Percentiles rank a stretch among this genome's conserved stretches.
phyloP scores from a whole-genome alignment of 2,113 vertebrate genomes.

The Lota lota region DNA sequence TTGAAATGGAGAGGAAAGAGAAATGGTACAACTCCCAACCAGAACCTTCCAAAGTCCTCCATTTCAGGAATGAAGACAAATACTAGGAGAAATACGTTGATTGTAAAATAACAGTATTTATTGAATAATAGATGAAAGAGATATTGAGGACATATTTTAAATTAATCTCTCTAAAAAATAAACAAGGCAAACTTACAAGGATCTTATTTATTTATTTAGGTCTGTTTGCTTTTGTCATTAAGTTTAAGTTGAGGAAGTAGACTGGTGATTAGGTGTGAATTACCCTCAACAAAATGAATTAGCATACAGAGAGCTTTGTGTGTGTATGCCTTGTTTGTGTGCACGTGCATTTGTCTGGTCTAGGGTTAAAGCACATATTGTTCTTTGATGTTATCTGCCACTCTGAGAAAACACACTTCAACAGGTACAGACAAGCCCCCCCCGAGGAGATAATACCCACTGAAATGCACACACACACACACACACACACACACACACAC shows the following conservation, averaged over 20 bases:
- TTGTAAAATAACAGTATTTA: too few species aligned
- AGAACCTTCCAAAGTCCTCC: too few species aligned
- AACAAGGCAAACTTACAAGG: neutral
- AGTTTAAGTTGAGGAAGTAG: conserved; percentile 1
- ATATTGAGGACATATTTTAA: too few species aligned
- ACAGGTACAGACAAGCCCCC: conserved; percentile 32
- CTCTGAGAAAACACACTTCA: conserved; percentile 22
- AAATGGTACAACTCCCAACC: too few species aligned
- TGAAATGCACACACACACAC: conserved; percentile 4
- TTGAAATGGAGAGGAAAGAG: conserved; percentile 11
- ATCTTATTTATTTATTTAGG: neutral
- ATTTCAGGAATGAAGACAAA: too few species aligned
- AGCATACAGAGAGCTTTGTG: conserved; percentile 10
- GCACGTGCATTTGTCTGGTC: conserved; percentile 17
- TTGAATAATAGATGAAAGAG: too few species aligned
- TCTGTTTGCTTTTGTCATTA: neutral
- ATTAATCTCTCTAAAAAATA: too few species aligned
- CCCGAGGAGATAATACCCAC: conserved; percentile 25
- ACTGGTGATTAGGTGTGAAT: conserved; percentile 1
- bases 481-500: neutral
- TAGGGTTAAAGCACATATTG: conserved; percentile 29
- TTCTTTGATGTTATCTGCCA: conserved; percentile 50
- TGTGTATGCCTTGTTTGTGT: conserved; percentile 20
- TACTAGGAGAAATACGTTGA: too few species aligned
- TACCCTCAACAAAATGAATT: conserved; percentile 32